phyloP scores from a whole-genome alignment of 2,113 vertebrate species.

The Nettapus auritus region DNA sequence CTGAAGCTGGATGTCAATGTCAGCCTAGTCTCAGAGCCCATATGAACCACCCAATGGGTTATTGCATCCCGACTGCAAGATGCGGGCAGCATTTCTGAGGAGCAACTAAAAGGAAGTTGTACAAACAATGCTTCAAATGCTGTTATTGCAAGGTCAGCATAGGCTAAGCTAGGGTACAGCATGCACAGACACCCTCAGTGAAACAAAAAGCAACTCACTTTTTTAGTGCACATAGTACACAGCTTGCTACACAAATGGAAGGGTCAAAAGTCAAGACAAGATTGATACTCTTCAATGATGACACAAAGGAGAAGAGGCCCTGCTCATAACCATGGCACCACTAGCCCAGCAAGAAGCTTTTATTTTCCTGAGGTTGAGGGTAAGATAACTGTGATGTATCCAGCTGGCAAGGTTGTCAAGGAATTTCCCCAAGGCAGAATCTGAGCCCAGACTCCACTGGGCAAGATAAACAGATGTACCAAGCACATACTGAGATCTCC shows the following conservation, averaged over 20 bases:
- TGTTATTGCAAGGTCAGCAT: neutral
- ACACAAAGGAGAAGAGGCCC: neutral
- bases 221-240: neutral
- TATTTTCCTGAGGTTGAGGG: constrained; percentile 24
- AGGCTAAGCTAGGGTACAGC: neutral
- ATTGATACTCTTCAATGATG: neutral
- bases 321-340: neutral
- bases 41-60: neutral
- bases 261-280: neutral
- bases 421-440: constrained; percentile 46
- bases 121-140: neutral
- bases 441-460: constrained; percentile 30
- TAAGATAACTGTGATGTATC: constrained; percentile 37
- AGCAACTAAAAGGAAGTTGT: neutral
- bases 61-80: neutral
- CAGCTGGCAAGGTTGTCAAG: constrained; percentile 48
- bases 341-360: constrained; percentile 13
- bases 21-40: neutral
- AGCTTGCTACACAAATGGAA: neutral
- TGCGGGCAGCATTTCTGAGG: neutral
- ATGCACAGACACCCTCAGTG: neutral
- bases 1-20: neutral
- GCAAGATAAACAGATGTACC: constrained; percentile 52
- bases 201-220: neutral
- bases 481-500: neutral